These are phyloP conservation scores for Sebastolobus alascanus DNA, from an alignment of 2,797 vertebrate species.

Conservation along the genomic window DNA sequence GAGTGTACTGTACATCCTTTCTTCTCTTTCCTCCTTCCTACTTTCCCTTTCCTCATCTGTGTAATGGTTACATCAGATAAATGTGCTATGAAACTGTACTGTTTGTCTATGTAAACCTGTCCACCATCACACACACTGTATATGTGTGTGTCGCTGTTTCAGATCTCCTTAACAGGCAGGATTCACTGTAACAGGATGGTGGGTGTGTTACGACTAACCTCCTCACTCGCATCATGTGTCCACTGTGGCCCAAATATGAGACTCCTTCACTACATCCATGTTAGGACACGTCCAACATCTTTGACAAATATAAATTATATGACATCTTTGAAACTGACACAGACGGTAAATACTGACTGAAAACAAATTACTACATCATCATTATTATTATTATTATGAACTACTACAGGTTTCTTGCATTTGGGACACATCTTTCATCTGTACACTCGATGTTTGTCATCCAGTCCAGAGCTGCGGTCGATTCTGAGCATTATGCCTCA, in stretches of 20 bases:
- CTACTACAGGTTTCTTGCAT: conserved; percentile 54
- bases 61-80: conserved; percentile 48
- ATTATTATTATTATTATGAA: no score
- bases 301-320: background rate
- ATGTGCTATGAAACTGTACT: conserved; percentile 46
- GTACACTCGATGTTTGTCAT: conserved; percentile 37
- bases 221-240: conserved; percentile 58
- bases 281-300: background rate
- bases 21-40: conserved; percentile 29
- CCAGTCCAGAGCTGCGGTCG: conserved; percentile 55
- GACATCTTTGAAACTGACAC: conserved; percentile 8
- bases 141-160: conserved; percentile 79
- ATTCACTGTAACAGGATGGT: conserved; percentile 85
- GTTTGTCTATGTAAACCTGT: conserved; percentile 58
- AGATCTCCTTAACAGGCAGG: conserved; percentile 85
- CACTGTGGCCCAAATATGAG: conserved; percentile 69
- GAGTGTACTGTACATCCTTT: conserved; percentile 30
- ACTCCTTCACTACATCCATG: conserved; percentile 25
- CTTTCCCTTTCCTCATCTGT: conserved; percentile 30
- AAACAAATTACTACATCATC: background rate
- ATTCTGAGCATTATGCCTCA: conserved; percentile 45
- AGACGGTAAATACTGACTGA: background rate
- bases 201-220: conserved; percentile 78
- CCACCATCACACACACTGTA: conserved; percentile 67
- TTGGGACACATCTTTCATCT: conserved; percentile 65